Conservation (phyloP, 1,140 invertebrate genomes). For the Aphaenogaster floridana region DNA sequence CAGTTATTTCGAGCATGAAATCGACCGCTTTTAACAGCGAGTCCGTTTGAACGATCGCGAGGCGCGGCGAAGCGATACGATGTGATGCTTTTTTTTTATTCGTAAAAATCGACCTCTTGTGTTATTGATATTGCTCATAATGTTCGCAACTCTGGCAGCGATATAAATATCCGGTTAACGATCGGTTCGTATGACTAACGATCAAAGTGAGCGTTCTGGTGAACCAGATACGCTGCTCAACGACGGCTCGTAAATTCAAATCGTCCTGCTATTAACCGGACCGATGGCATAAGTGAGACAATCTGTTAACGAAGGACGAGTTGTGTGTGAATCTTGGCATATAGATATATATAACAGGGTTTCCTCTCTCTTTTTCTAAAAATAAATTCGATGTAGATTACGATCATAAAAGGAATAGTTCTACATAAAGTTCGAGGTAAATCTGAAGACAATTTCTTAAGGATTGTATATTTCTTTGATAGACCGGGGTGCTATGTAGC, state of each 20-base stretch:
- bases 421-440: background rate
- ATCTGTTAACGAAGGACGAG: background rate
- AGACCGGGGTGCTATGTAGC: background rate
- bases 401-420: background rate
- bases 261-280: conserved; percentile 24
- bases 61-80: background rate
- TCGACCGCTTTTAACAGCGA: conserved; percentile 28
- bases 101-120: conserved; percentile 13
- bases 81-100: conserved; percentile 5
- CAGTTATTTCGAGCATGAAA: conserved; percentile 53
- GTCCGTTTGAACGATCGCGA: background rate
- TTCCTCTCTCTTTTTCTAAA: background rate
- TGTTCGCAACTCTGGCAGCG: background rate
- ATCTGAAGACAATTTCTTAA: background rate
- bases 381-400: background rate
- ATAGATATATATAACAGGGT: background rate
- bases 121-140: conserved; percentile 30
- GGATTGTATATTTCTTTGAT: background rate
- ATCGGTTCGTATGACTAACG: conserved; percentile 48
- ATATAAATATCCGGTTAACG: conserved; percentile 52
- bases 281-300: background rate
- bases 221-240: conserved; percentile 51
- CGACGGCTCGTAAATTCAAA: conserved; percentile 52
- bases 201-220: conserved; percentile 30
- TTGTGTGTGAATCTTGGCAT: background rate